A percentile compares a stretch with the other conserved stretches of the same genome.
These are phyloP conservation scores for Coreius guichenoti DNA, from an alignment of 2,797 vertebrate genomes.

Conservation along the genomic window DNA sequence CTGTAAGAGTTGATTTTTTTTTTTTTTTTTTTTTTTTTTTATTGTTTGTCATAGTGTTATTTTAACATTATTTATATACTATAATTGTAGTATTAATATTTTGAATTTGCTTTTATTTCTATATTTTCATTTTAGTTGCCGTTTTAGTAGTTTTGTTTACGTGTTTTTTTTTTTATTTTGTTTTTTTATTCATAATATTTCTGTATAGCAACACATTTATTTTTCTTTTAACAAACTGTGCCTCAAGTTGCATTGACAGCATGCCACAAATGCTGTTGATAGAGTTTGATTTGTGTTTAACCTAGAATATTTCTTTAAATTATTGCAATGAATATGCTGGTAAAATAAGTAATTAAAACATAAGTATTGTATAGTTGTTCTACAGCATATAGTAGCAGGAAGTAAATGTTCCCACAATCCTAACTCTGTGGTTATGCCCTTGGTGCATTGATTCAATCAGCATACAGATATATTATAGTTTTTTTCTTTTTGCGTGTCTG, in stretches of 20 bases:
- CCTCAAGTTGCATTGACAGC: background rate
- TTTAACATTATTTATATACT: background rate
- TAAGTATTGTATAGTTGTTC: background rate
- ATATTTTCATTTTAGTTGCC: background rate
- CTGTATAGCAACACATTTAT: background rate
- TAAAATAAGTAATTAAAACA: background rate
- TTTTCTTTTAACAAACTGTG: background rate
- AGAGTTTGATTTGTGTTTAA: background rate
- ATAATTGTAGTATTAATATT: background rate
- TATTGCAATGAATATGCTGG: background rate
- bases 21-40: no score
- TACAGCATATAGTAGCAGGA: background rate
- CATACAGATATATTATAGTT: background rate
- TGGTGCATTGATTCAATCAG: background rate
- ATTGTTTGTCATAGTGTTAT: background rate
- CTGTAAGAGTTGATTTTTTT: background rate
- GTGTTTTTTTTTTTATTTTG: background rate
- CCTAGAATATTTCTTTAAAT: background rate
- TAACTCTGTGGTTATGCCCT: background rate
- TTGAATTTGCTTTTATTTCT: background rate
- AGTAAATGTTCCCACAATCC: background rate
- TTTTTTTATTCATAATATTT: background rate
- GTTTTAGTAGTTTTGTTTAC: background rate
- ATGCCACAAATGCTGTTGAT: background rate
- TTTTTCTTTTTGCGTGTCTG: background rate